Conservation (phyloP, 2,888 invertebrate genomes). For the Minunthozetes semirufus region DNA sequence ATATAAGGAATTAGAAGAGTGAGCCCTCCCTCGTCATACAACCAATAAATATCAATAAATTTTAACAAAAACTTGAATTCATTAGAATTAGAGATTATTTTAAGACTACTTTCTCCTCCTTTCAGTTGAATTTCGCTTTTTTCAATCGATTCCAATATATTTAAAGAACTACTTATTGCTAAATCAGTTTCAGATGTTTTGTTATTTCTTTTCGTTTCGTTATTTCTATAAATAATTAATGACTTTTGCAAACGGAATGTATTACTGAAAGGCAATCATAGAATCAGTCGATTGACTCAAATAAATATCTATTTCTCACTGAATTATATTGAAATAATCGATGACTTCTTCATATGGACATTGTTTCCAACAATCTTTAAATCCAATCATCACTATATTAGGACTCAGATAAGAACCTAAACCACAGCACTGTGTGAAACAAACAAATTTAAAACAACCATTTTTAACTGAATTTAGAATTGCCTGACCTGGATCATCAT, state of each 20-base stretch:
- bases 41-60: constrained; percentile 96
- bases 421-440: neutral
- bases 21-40: constrained; percentile 84
- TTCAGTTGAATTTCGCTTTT: neutral
- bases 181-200: neutral
- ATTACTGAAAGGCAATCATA: neutral
- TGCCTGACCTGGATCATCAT: constrained; percentile 20
- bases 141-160: neutral
- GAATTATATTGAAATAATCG: constrained; percentile 49
- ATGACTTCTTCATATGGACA: constrained; percentile 42
- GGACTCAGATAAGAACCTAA: constrained; percentile 45
- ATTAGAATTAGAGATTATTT: no score
- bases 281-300: neutral
- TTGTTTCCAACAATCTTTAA: constrained; percentile 49
- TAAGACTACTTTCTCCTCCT: neutral
- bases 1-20: constrained; percentile 51
- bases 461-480: constrained; percentile 42
- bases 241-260: neutral
- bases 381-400: constrained; percentile 53
- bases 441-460: constrained; percentile 52
- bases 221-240: neutral
- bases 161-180: neutral
- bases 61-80: no score
- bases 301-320: constrained; percentile 44
- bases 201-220: neutral